phyloP scores from a whole-genome alignment of 1,140 invertebrate genomes.

The Belonocnema kinseyi region DNA sequence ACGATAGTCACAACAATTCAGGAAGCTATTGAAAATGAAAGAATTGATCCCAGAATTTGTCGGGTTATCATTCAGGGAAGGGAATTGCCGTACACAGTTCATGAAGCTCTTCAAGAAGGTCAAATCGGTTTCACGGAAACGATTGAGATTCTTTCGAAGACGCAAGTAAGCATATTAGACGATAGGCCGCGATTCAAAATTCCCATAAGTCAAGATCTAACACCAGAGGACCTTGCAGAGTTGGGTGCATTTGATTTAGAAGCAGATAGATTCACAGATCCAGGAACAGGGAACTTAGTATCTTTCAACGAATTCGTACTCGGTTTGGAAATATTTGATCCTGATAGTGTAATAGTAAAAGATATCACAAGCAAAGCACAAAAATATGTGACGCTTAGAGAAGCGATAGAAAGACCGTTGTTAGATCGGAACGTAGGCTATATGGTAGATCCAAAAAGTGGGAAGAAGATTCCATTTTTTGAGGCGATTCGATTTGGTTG shows the following conservation, averaged over 20 bases:
- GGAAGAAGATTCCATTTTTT: conserved; percentile 88
- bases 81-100: conserved; percentile 78
- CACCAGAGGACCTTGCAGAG: conserved; percentile 81
- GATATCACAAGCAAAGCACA: conserved; percentile 82
- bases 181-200: conserved; percentile 63
- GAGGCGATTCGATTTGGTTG: conserved; percentile 82
- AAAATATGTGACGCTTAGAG: conserved; percentile 82
- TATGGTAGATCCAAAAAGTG: conserved; percentile 89
- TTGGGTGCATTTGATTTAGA: conserved; percentile 85
- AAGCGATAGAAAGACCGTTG: conserved; percentile 84
- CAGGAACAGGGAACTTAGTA: conserved; percentile 83
- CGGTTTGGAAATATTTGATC: conserved; percentile 84
- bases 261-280: conserved; percentile 86
- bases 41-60: conserved; percentile 86
- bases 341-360: conserved; percentile 85
- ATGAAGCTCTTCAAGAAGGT: conserved; percentile 79
- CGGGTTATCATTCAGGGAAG: conserved; percentile 78
- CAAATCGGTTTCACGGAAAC: conserved; percentile 81
- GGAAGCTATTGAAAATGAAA: conserved; percentile 84
- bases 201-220: conserved; percentile 77
- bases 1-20: conserved; percentile 64
- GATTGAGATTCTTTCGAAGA: conserved; percentile 79
- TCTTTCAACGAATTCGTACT: conserved; percentile 88
- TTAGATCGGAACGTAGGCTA: conserved; percentile 86
- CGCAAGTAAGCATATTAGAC: conserved; percentile 68